These are phyloP conservation scores for Cyprinodon tularosa DNA, from an alignment of 2,113 vertebrate species.

Conservation along the genomic window DNA sequence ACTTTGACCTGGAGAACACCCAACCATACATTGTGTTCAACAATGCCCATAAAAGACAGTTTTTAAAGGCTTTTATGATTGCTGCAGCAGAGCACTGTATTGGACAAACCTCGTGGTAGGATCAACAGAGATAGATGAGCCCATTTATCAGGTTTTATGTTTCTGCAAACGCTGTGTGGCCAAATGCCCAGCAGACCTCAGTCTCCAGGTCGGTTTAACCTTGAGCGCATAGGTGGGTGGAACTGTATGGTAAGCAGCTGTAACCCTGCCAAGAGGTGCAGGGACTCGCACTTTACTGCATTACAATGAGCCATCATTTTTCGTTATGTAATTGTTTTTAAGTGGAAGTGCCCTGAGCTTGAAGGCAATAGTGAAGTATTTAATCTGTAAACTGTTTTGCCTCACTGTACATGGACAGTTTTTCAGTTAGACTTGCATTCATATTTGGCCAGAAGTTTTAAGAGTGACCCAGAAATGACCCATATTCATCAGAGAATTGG, in stretches of 20 bases:
- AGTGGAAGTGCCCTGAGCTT: conserved; percentile 45
- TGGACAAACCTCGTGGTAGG: conserved; percentile 62
- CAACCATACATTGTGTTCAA: background rate
- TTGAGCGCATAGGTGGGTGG: conserved; percentile 64
- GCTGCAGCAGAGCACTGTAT: conserved; percentile 44
- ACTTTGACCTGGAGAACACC: background rate
- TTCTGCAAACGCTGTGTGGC: conserved; percentile 72
- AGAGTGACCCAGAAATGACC: background rate
- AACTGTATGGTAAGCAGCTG: conserved; percentile 51
- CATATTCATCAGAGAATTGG: background rate
- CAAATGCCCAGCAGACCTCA: conserved; percentile 63
- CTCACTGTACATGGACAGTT: background rate
- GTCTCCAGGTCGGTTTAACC: conserved; percentile 79
- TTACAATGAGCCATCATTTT: conserved; percentile 35
- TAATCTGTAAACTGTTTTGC: conserved; percentile 1
- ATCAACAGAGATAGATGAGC: conserved; percentile 78
- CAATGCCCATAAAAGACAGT: background rate
- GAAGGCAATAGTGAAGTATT: conserved; percentile 13
- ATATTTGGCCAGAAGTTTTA: background rate
- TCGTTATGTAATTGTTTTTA: conserved; percentile 40
- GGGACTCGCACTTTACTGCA: conserved; percentile 36
- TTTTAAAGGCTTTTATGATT: conserved; percentile 51
- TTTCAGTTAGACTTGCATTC: background rate
- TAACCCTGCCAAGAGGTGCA: conserved; percentile 64
- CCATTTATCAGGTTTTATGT: conserved; percentile 74